Evolutionary conservation across 2,797 vertebrate species (phyloP).

Genomic region (Alcedo quadribrachys): DNA sequence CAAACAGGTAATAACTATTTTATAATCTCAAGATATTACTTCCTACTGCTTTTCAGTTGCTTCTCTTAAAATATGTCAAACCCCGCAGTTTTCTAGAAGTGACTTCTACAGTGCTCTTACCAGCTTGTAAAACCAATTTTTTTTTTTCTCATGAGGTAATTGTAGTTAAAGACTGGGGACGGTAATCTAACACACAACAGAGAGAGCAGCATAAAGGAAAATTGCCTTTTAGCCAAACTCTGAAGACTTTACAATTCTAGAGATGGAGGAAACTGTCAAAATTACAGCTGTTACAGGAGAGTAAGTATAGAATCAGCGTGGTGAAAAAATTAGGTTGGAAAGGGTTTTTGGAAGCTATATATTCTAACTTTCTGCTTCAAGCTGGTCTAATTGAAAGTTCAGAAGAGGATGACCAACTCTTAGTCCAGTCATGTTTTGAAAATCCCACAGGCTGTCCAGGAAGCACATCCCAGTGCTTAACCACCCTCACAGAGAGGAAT

Average conservation of each 20-base stretch:
- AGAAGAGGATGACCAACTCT: background rate
- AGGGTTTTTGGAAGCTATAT: background rate
- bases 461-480: slow-evolving; percentile 19
- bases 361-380: background rate
- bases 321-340: background rate
- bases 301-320: background rate
- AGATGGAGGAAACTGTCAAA: background rate
- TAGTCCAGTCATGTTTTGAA: background rate
- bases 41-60: background rate
- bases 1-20: background rate
- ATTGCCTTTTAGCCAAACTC: background rate
- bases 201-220: background rate
- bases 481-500: background rate
- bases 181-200: background rate
- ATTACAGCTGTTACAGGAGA: background rate
- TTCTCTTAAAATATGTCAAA: background rate
- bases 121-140: background rate
- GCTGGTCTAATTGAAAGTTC: background rate
- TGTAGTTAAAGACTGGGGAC: background rate
- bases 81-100: background rate
- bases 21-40: background rate
- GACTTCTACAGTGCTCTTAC: background rate
- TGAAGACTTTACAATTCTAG: background rate
- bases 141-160: background rate
- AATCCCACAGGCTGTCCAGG: background rate